Percentiles rank a stretch among this genome's conserved stretches.
phyloP scores from a whole-genome alignment of 2,113 vertebrate genomes.

The Falco punctatus region DNA sequence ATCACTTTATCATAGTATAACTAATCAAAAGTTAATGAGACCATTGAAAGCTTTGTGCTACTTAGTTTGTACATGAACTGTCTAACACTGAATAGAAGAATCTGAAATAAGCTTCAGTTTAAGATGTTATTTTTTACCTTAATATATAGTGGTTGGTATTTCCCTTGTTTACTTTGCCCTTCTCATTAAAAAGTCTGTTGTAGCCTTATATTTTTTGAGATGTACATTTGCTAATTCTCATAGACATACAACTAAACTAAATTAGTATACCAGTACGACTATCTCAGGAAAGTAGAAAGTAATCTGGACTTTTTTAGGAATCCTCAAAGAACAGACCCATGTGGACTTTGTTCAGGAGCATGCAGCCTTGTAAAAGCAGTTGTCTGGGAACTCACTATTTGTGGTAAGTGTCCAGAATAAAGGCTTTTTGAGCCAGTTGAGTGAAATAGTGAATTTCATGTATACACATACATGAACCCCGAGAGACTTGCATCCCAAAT shows the following conservation, averaged over 20 bases:
- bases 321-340: background rate
- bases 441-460: background rate
- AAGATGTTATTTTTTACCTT: background rate
- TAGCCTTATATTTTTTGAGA: background rate
- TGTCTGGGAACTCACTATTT: background rate
- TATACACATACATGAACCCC: background rate
- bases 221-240: background rate
- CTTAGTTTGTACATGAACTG: background rate
- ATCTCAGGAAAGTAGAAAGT: background rate
- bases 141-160: background rate
- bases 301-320: background rate
- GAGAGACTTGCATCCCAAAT: background rate
- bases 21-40: conserved; percentile 1
- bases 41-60: background rate
- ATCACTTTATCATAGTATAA: background rate
- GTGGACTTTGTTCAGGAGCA: background rate
- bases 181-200: background rate
- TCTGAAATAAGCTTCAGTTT: background rate
- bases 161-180: background rate
- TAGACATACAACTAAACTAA: background rate
- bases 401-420: background rate
- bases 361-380: background rate
- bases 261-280: background rate
- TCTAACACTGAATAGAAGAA: background rate
- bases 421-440: background rate